phyloP scores from a whole-genome alignment of 2,113 vertebrate genomes.

The Gobiocypris rarus region DNA sequence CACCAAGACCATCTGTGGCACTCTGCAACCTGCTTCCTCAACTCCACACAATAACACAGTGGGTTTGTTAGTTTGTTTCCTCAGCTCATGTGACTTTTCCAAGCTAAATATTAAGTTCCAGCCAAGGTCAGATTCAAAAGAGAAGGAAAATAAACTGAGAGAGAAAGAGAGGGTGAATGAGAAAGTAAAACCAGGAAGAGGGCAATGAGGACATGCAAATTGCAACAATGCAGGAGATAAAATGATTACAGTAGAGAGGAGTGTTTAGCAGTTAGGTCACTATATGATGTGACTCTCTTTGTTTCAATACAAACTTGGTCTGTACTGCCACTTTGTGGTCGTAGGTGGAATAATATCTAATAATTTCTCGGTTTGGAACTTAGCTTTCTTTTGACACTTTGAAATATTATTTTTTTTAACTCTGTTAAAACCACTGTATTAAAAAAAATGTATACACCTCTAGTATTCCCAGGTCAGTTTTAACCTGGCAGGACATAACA shows the following conservation, averaged over 20 bases:
- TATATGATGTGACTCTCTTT: background rate
- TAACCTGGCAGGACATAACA: too few species aligned
- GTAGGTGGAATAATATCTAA: background rate
- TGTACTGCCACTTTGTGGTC: constrained; percentile 18
- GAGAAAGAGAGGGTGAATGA: background rate
- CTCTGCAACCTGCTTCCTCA: constrained; percentile 34
- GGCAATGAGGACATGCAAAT: background rate
- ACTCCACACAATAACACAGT: background rate
- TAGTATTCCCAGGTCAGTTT: too few species aligned
- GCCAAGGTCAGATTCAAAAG: constrained; percentile 16
- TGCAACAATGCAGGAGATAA: background rate
- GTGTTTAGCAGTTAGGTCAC: constrained; percentile 29
- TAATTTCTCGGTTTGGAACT: background rate
- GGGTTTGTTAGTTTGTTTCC: constrained; percentile 34
- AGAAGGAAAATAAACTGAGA: background rate
- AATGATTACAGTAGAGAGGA: constrained; percentile 10
- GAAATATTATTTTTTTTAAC: background rate
- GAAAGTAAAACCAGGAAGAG: background rate
- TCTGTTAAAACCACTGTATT: too few species aligned
- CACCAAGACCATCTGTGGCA: constrained; percentile 9
- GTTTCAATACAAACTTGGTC: background rate
- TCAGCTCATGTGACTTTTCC: background rate
- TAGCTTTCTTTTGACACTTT: background rate
- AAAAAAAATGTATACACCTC: too few species aligned
- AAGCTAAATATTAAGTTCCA: constrained; percentile 32